These are phyloP conservation scores for Henricia sp. DNA, from an alignment of 53 echinoderm and acorn worm species.

Conservation along the genomic window DNA sequence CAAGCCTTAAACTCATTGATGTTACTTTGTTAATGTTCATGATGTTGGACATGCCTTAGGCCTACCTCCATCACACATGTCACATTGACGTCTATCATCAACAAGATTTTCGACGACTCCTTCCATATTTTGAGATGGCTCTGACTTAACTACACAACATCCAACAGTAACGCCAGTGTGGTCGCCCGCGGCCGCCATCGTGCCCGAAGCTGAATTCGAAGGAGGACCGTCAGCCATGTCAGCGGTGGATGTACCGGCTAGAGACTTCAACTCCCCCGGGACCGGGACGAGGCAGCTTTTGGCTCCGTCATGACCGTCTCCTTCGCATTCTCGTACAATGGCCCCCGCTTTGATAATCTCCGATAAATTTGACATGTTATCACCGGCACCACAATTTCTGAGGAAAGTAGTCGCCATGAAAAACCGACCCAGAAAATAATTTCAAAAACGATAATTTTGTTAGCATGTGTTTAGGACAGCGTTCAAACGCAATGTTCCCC, in stretches of 20 bases:
- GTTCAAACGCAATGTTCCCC: conserved; percentile 27
- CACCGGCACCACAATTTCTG: conserved; percentile 36
- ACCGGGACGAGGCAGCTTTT: not conserved
- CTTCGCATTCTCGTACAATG: not conserved
- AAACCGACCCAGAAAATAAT: not conserved
- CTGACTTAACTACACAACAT: no score
- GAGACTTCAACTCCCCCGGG: not conserved
- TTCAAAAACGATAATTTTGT: not conserved
- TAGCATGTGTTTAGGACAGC: conserved; percentile 33
- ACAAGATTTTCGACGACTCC: not conserved
- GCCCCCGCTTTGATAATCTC: not conserved
- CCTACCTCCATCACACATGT: no score
- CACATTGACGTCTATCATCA: no score
- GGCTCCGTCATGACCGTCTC: not conserved
- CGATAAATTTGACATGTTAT: conserved; percentile 24
- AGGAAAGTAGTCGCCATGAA: conserved; percentile 39
- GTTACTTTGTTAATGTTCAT: no score
- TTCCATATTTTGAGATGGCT: not conserved
- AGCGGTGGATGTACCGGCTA: not conserved
- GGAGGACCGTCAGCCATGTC: not conserved
- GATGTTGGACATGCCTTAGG: not conserved
- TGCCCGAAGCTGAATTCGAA: not conserved
- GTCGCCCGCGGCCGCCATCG: conserved; percentile 1
- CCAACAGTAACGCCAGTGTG: no score
- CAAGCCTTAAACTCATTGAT: no score